Evolutionary conservation across 2,113 vertebrate species (phyloP), one percentile per base, ranked within the genome.

Genomic region (Oreochromis niloticus): DNA sequence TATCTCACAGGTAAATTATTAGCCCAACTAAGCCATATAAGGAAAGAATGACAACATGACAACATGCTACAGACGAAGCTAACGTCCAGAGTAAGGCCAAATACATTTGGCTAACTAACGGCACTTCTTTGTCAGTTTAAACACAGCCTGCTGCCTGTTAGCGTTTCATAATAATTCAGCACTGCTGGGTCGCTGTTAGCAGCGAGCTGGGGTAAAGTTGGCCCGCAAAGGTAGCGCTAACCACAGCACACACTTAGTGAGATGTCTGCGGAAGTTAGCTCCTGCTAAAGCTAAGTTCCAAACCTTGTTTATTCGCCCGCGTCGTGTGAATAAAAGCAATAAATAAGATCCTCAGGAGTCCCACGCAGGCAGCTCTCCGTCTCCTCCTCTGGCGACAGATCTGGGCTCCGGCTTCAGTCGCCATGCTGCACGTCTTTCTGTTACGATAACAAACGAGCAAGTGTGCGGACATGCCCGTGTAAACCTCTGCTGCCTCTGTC

Each of bases 261-360:
- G 85, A 90, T 92, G 84, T 85, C 88, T 87, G 43, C 88, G 91
- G 91, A 92, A 93, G 94, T 92, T 93, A 95, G 93, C 91, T 71
- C 56, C 4, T 63, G 91, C 93, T 92, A 91, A 55, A 48, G 88
- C 87, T 85, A 85, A 91, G 80, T 93, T 92, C 95, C 96, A 88
- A 92, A 97, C 96, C 96, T 97, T 97, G 95, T 93, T 97, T 96
- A 90, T 96, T 96, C 82, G 96, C 96, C 86, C 95, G 92, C 89
- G 95, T 88, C 91, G 93, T 75, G 87, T 97, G 96, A 89, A 96
- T 95, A 92, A 96, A 94, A 95, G 95, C 95, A 96, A 97, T 96
- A 96, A 97, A 97, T 96, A 97, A 95, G 87, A 97, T 90, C 91
- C 96, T 93, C 90, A 96, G 78, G 41, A 96, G 66, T 91, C 95